Evolutionary conservation across 2,113 vertebrate species (phyloP), one percentile per base, ranked within the genome.

Genomic region (Trichechus manatus): DNA sequence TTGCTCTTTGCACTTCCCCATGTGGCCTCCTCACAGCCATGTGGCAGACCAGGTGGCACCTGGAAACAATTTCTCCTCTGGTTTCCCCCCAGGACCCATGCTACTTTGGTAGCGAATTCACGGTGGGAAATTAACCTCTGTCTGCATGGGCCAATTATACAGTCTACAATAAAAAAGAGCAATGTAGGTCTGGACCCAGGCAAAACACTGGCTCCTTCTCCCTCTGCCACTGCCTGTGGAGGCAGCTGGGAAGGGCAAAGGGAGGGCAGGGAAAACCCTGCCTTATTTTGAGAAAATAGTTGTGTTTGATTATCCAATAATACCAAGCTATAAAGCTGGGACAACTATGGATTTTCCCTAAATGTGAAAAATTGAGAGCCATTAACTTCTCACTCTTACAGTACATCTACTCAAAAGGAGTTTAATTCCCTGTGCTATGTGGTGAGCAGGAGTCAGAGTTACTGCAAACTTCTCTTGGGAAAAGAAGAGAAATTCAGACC

Each of bases 281-380:
- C 74, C 95, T 97, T 97, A 83, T 97, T 98, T 82, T 93, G 77
- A 97, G 91, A 97, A 98, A 97, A 94, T 88, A 97, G 92, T 96
- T 93, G 53, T 95, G 91, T 96, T 97, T 98, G 96, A 98, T 98
- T 98, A 97, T 96, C 96, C 79, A 93, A 47, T 98, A 98, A 98
- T 96, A 91, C 77, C 86, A 97, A 94, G 75, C 93, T 91, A 90
- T 98, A 96, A 98, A 97, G 84, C 78, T 95, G 94, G 96, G 92
- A 88, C 68, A 93, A 97, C 82, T 96, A 97, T 97, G 84, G 97
- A 98, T 98, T 99, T 98, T 89, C 96, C 80, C 87, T 98, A 96
- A 97, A 98, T 97, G 84, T 97, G 97, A 98, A 98, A 97, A 98
- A 98, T 89, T 95, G 97, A 96, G 97, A 97, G 90, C 87, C 79